Evolutionary conservation across 2,113 vertebrate genomes (phyloP), one percentile per base, ranked within the genome.

Genomic region (Neolamprologus toae): DNA sequence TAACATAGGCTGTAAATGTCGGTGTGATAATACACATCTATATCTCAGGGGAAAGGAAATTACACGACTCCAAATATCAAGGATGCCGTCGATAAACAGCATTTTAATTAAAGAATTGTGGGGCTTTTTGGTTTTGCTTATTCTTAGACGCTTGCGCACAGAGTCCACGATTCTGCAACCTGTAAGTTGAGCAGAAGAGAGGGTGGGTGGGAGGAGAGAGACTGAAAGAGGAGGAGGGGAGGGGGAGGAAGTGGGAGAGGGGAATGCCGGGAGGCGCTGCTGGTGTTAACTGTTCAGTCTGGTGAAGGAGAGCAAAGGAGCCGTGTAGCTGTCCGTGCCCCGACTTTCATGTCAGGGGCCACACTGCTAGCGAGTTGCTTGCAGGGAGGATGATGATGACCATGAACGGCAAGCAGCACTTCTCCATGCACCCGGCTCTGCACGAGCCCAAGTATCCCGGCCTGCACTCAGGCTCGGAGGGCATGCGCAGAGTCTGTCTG

Each of bases 341-440:
- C 81, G 95, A 90, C 95, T 94, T 96, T 91, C 89, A 96, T 97
- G 97, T 91, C 97, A 95, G 96, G 94, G 97, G 95, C 96, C 94
- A 95, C 95, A 85, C 83, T 88, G 93, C 96, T 95, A 87, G 96
- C 95, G 92, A 95, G 97, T 94, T 90, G 96, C 93, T 94, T 92
- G 87, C 88, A 81, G 86, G 92, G 80, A 95, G 92, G 97, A 98
- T 97, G 98, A 98, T 98, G 97, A 98, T 98, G 97, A 95, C 97
- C 96, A 98, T 98, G 97, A 98, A 98, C 97, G 95, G 97, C 96
- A 99, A 98, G 97, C 98, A 98, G 97, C 97, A 98, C 66, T 98
- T 98, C 97, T 92, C 97, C 95, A 96, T 98, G 98, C 97, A 98
- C 96, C 96, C 97, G 33, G 97, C 97, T 84, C 97, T 99, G 86